Percentiles rank a stretch among this genome's conserved stretches.
Evolutionary conservation across 2,888 invertebrate species (phyloP).

Genomic region (Choristoneura rosaceana): DNA sequence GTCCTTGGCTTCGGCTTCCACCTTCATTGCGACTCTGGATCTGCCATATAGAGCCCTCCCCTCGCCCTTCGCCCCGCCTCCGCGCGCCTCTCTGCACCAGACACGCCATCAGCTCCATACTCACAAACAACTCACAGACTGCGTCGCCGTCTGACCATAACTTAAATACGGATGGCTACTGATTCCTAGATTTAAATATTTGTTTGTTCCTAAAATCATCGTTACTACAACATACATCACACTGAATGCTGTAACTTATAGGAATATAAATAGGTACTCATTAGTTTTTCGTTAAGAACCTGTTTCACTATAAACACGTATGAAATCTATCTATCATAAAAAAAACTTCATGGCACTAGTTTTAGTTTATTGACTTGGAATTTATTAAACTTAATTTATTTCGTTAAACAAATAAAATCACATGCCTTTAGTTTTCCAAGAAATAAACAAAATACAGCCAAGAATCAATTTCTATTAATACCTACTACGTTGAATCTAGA

Average conservation of each 20-base stretch:
- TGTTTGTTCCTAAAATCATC: not conserved
- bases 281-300: not conserved
- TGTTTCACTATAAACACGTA: not conserved
- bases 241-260: not conserved
- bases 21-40: slow-evolving; percentile 52
- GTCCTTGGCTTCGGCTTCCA: slow-evolving; percentile 66
- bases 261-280: not conserved
- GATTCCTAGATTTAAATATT: not conserved
- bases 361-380: too few relatives aligned
- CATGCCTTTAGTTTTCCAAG: too few relatives aligned
- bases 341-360: too few relatives aligned
- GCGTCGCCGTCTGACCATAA: slow-evolving; percentile 31
- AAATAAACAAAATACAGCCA: too few relatives aligned
- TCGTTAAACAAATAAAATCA: too few relatives aligned
- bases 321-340: not conserved
- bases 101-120: slow-evolving; percentile 66
- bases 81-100: slow-evolving; percentile 71
- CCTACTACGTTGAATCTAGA: not conserved
- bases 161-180: slow-evolving; percentile 23
- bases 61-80: slow-evolving; percentile 58
- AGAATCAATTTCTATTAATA: too few relatives aligned
- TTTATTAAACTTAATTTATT: too few relatives aligned
- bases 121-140: slow-evolving; percentile 49
- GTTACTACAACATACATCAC: not conserved
- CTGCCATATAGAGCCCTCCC: slow-evolving; percentile 60